Conservation (phyloP, 2,113 vertebrate species). For the Pangasianodon gigas region DNA sequence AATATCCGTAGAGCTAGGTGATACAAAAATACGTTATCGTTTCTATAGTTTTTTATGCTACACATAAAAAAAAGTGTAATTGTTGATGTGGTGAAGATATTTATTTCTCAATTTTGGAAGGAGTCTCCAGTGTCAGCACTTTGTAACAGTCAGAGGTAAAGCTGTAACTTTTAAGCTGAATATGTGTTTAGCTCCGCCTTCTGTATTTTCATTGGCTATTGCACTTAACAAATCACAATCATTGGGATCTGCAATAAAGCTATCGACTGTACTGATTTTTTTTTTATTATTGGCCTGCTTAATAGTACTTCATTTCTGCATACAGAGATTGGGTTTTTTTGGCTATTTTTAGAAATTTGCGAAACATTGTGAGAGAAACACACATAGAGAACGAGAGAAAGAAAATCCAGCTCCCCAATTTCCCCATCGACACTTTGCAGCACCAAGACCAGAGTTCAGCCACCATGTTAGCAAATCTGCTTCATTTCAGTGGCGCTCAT, state of each 20-base stretch:
- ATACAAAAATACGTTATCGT: background rate
- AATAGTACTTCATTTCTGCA: background rate
- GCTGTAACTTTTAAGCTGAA: background rate
- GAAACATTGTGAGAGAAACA: background rate
- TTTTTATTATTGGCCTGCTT: background rate
- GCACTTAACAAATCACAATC: background rate
- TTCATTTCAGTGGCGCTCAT: constrained; percentile 67
- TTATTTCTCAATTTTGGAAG: background rate
- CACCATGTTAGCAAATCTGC: constrained; percentile 70
- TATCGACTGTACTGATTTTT: background rate
- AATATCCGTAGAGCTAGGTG: background rate
- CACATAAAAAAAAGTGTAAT: too few species aligned
- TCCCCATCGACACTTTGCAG: constrained; percentile 34
- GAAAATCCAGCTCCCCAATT: background rate
- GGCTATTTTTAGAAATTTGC: too few species aligned
- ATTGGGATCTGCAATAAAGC: background rate
- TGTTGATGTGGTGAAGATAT: too few species aligned
- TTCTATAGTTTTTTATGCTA: background rate
- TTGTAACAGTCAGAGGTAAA: background rate
- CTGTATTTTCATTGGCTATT: background rate
- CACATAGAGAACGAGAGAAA: background rate
- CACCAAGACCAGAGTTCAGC: constrained; percentile 63
- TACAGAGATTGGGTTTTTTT: background rate
- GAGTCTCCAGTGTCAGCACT: background rate
- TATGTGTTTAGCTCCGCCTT: background rate